phyloP scores from a whole-genome alignment of 2,888 invertebrate species.

The Podotricha telesiphe region DNA sequence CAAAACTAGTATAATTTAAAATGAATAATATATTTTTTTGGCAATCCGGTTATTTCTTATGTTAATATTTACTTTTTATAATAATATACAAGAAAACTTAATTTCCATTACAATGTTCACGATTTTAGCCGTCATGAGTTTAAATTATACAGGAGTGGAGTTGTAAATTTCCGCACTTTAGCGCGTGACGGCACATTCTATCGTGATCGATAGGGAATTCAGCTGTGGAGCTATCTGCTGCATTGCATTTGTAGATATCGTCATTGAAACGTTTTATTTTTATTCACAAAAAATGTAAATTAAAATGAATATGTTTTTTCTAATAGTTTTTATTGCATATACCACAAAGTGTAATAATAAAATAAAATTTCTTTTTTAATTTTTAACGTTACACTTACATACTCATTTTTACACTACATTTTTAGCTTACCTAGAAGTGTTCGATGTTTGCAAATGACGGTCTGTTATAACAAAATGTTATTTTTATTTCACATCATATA shows the following conservation, averaged over 20 bases:
- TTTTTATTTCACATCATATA: no score
- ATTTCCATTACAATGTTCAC: background rate
- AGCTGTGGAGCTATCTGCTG: background rate
- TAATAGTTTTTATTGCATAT: no score
- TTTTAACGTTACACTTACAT: no score
- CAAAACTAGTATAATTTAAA: background rate
- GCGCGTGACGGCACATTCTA: background rate
- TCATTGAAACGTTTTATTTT: no score
- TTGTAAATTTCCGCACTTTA: constrained; percentile 15
- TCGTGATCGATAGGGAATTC: constrained; percentile 15
- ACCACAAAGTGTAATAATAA: no score
- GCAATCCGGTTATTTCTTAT: constrained; percentile 8
- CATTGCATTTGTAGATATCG: no score
- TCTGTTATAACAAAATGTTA: no score
- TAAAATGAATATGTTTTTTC: no score
- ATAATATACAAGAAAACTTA: constrained; percentile 8
- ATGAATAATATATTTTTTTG: background rate
- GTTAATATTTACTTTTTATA: constrained; percentile 10
- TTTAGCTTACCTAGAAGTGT: no score
- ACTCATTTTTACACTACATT: background rate
- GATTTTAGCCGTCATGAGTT: background rate
- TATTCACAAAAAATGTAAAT: no score
- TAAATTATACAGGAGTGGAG: constrained; percentile 4
- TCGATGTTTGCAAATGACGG: no score
- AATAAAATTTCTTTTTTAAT: no score